phyloP scores from a whole-genome alignment of 2,113 vertebrate species.

The Mixornis gularis region DNA sequence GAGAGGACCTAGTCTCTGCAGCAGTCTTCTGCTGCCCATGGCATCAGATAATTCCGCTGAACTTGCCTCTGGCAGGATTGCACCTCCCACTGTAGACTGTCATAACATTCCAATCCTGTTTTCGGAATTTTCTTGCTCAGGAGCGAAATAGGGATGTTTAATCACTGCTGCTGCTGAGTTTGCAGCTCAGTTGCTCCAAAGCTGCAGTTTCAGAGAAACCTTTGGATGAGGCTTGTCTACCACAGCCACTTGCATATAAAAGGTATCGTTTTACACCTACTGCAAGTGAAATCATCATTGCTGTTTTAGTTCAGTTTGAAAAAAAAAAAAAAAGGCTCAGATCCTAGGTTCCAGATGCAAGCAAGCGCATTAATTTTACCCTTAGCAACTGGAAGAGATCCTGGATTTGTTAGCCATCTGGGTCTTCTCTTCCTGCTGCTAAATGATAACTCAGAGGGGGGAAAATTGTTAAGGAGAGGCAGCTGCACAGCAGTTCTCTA shows the following conservation, averaged over 20 bases:
- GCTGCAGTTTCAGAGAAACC: not conserved
- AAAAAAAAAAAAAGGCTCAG: not conserved
- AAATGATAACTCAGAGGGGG: not conserved
- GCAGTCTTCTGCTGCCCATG: not conserved
- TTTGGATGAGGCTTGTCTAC: not conserved
- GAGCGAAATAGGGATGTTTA: not conserved
- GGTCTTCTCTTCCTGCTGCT: not conserved
- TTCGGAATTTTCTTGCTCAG: not conserved
- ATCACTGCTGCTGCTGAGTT: not conserved
- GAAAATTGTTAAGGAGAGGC: not conserved
- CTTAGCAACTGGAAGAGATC: not conserved
- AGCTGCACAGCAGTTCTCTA: not conserved
- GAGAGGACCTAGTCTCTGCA: not conserved
- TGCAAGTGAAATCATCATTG: not conserved
- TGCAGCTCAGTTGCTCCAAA: not conserved
- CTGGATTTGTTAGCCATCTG: not conserved
- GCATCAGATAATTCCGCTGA: not conserved
- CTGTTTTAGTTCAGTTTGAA: not conserved
- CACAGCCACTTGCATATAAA: not conserved
- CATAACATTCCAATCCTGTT: not conserved
- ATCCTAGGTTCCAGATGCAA: not conserved
- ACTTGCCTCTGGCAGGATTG: not conserved
- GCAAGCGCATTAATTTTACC: not conserved
- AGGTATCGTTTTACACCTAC: not conserved
- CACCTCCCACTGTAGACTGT: not conserved